Percentiles rank a stretch among this genome's conserved stretches.
These are phyloP conservation scores for Drosophila mettleri DNA, from an alignment of 2,888 invertebrate genomes.

Conservation along the genomic window DNA sequence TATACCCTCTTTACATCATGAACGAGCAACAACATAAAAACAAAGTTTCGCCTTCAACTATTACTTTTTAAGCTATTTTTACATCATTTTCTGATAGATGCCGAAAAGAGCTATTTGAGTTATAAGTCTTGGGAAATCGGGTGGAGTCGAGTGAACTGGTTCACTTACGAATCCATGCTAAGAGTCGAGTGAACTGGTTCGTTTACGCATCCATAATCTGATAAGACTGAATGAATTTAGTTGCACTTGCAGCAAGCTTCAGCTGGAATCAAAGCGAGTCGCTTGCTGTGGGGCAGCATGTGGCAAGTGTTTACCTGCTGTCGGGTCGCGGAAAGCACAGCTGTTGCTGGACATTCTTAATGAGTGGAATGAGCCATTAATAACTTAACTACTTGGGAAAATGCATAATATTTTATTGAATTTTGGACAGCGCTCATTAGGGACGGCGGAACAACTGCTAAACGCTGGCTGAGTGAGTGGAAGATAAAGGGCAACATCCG, in stretches of 20 bases:
- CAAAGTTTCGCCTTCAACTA: not conserved
- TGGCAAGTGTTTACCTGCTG: slow-evolving; percentile 28
- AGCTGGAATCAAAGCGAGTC: slow-evolving; percentile 14
- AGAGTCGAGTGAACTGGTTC: not conserved
- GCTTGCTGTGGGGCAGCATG: not conserved
- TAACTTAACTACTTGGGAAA: slow-evolving; percentile 31
- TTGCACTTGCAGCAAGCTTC: not conserved
- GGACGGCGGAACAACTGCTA: slow-evolving; percentile 28
- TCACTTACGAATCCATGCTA: not conserved
- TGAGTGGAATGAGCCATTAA: slow-evolving; percentile 36
- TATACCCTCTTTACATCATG: not conserved
- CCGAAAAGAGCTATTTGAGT: not conserved
- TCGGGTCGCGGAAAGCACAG: slow-evolving; percentile 7
- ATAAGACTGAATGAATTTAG: not conserved
- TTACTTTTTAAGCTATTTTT: not conserved
- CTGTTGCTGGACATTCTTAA: slow-evolving; percentile 10
- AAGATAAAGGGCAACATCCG: slow-evolving; percentile 69
- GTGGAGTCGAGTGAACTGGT: not conserved
- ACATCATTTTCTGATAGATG: not conserved
- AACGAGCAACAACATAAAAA: not conserved
- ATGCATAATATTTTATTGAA: slow-evolving; percentile 48
- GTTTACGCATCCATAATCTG: too few relatives aligned
- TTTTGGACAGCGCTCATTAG: slow-evolving; percentile 65
- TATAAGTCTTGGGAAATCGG: not conserved
- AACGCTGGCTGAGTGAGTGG: slow-evolving; percentile 13